Evolutionary conservation across 2,797 vertebrate species (phyloP).

Genomic region (Distichodus sexfasciatus): DNA sequence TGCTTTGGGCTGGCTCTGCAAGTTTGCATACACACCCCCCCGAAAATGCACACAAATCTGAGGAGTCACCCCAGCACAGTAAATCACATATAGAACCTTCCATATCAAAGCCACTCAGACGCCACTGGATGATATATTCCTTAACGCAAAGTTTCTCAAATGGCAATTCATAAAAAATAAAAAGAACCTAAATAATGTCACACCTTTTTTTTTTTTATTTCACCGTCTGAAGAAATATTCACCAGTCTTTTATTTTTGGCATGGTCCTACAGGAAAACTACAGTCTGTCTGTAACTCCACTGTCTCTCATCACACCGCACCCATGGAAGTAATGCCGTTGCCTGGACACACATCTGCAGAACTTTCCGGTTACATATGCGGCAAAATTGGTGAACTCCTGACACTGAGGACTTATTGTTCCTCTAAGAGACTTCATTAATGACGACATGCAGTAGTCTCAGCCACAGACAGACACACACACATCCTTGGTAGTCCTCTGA

Average conservation of each 20-base stretch:
- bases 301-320: constrained; percentile 29
- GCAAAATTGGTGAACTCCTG: constrained; percentile 32
- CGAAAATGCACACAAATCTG: too few species aligned
- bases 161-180: not conserved
- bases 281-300: constrained; percentile 7
- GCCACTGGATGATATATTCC: not conserved
- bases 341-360: constrained; percentile 66
- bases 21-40: too few species aligned
- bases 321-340: constrained; percentile 51
- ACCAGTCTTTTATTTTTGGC: constrained; percentile 15
- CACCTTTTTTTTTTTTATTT: too few species aligned
- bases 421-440: constrained; percentile 30
- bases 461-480: constrained; percentile 8
- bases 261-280: constrained; percentile 22
- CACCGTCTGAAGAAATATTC: not conserved
- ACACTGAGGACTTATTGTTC: constrained; percentile 43
- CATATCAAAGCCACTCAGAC: not conserved
- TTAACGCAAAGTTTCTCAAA: not conserved
- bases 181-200: not conserved
- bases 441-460: not conserved
- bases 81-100: not conserved
- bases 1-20: too few species aligned
- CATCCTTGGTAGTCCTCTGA: constrained; percentile 14
- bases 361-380: constrained; percentile 7
- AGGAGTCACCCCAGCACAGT: not conserved